Base-by-base conservation (phyloP, 2,113 vertebrate genomes). In the Ophthalmotilapia sp. region DNA sequence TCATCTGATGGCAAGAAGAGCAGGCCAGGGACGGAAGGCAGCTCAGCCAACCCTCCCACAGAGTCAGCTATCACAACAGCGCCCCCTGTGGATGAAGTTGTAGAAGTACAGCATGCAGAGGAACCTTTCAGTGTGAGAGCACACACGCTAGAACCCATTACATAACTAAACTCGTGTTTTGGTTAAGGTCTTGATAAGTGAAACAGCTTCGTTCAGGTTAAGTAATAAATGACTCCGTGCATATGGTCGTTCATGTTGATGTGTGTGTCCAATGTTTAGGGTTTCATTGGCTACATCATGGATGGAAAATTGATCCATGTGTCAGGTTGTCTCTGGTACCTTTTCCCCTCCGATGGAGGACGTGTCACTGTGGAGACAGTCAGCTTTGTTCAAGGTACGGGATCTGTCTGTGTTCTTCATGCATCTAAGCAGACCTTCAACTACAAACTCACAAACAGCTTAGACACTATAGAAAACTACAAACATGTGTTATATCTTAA, bases 301-400 rank as follows among this genome's bases (percentile, higher is more conserved):
- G 97, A 97, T 51, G 96, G 98, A 4, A 60, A 86, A 87, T 56
- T 98, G 80, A 94, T 98, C 90, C 97, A 96, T 3, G 94, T 98
- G 62, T 97, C 96, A 3, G 98, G 98, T 65, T 82, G 87, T 40
- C 93, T 87, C 58, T 96, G 94, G 3, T 94, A 96, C 80, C 94
- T 99, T 53, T 98, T 97, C 93, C 98, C 98, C 62, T 96, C 96
- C 2, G 98, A 99, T 47, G 99, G 98, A 92, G 98, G 98, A 47
- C 95, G 95, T 79, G 97, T 99, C 90, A 96, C 96, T 86, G 97
- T 98, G 90, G 98, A 99, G 91, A 97, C 95, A 86, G 94, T 95
- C 87, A 77, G 90, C 7, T 98, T 97, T 92, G 90, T 96, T 86
- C 97, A 97, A 97, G 97, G 99, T 99, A 93, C 8, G 6, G 5